Base-by-base conservation (phyloP, 2,113 vertebrate species). In the Grantiella picta region DNA sequence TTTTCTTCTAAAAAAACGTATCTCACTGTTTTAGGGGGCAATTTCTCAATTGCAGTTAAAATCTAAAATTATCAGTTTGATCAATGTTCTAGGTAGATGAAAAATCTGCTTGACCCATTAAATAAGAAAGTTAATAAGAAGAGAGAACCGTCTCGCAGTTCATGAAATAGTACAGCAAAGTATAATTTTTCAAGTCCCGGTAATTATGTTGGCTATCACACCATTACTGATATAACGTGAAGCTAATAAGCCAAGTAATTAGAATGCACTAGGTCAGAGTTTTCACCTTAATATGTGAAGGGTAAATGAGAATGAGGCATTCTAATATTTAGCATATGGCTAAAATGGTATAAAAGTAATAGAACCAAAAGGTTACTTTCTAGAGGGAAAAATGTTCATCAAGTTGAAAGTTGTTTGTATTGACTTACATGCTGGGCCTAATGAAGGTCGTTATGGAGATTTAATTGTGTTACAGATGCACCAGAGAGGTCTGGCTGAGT, bases 181-280 rank as follows among this genome's bases (percentile, higher is more conserved):
- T 89, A 89, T 95, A 97, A 97, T 97, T 97, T 98, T 97, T 98
- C 97, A 98, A 97, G 95, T 96, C 95, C 78, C 60, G 82, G 90
- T 96, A 97, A 98, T 98, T 98, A 97, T 65, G 47, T 95, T 96
- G 85, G 92, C 82, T 97, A 95, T 97, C 83, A 96, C 86, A 96
- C 94, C 96, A 97, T 98, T 98, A 98, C 96, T 94, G 95, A 92
- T 92, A 94, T 97, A 97, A 98, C 97, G 96, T 96, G 96, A 95
- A 98, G 70, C 96, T 98, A 98, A 98, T 98, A 98, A 98, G 97
- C 95, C 97, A 98, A 98, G 95, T 98, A 97, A 98, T 98, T 98
- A 98, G 97, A 96, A 96, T 97, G 92, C 92, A 97, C 81, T 95
- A 96, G 96, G 97, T 98, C 97, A 97, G 94, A 97, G 94, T 98